A percentile compares a stretch with the other conserved stretches of the same genome.
These are phyloP conservation scores for Iphiclides podalirius DNA, from an alignment of 2,888 invertebrate genomes.

Conservation along the genomic window DNA sequence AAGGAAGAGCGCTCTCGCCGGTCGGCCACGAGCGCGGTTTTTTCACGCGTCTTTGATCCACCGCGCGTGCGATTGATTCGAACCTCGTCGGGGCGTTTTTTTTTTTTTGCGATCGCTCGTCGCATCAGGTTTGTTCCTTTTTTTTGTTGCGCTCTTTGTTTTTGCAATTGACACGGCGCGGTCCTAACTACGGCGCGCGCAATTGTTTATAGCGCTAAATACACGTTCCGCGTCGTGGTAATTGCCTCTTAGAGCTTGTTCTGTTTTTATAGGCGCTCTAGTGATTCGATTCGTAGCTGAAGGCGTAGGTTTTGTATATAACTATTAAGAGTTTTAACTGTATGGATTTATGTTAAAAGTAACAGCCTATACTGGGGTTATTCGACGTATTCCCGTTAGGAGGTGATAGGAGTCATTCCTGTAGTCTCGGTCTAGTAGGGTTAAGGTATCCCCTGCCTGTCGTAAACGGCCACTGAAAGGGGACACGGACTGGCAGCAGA, in stretches of 20 bases:
- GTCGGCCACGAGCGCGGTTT: conserved; percentile 41
- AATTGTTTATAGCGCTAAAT: conserved; percentile 45
- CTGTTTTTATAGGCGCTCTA: conserved; percentile 43
- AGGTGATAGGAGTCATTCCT: too few species aligned
- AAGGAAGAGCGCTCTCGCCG: conserved; percentile 63
- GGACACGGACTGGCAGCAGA: too few species aligned
- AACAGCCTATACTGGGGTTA: too few species aligned
- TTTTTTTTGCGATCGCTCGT: conserved; percentile 21
- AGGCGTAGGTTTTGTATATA: conserved; percentile 18
- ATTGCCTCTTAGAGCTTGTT: conserved; percentile 45
- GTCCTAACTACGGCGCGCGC: too few species aligned
- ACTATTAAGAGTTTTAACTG: too few species aligned
- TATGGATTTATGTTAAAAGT: too few species aligned
- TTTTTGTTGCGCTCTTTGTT: conserved; percentile 56
- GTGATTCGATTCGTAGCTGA: too few species aligned
- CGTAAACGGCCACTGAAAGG: too few species aligned
- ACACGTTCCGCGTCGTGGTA: conserved; percentile 50
- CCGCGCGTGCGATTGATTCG: conserved; percentile 55
- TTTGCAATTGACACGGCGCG: conserved; percentile 50
- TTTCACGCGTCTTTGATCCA: conserved; percentile 36
- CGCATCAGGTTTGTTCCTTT: conserved; percentile 49
- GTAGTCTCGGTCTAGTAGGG: too few species aligned
- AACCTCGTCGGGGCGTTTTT: too few species aligned
- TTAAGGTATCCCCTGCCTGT: too few species aligned
- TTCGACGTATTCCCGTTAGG: too few species aligned